phyloP scores from a whole-genome alignment of 2,113 vertebrate genomes.

The Psilopsiagon aurifrons region DNA sequence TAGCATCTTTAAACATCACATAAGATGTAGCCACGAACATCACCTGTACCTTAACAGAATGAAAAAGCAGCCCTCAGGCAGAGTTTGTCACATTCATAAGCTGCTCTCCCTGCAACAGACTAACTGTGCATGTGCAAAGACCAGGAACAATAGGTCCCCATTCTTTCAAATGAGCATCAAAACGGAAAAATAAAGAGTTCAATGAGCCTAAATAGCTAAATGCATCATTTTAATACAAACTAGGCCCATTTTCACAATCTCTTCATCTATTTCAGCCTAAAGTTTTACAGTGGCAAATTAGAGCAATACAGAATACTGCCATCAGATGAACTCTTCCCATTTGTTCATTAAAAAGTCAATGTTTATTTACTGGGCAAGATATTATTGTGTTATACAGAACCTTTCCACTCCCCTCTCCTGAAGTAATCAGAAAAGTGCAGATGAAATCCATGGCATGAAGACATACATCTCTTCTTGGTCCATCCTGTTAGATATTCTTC shows the following conservation, averaged over 20 bases:
- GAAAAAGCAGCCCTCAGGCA: neutral
- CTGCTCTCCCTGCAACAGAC: neutral
- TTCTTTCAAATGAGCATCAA: neutral
- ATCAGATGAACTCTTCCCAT: neutral
- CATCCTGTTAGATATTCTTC: constrained; percentile 11
- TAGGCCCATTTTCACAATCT: neutral
- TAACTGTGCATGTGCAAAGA: neutral
- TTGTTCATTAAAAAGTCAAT: neutral
- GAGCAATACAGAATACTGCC: neutral
- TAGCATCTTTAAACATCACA: neutral
- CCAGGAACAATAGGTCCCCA: neutral
- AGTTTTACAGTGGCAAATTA: neutral
- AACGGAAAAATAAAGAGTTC: neutral
- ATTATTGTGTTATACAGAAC: neutral
- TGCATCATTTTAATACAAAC: constrained; percentile 50
- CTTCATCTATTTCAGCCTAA: neutral
- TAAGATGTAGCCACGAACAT: fast-evolving
- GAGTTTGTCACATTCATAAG: neutral
- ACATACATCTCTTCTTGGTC: constrained; percentile 34
- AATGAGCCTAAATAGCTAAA: neutral
- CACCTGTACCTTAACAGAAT: neutral
- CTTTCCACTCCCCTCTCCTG: neutral
- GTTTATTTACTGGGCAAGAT: neutral
- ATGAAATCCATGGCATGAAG: constrained; percentile 51
- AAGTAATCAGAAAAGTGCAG: constrained; percentile 41